Evolutionary conservation across 2,113 vertebrate species (phyloP).

Genomic region (Indicator maculatus): DNA sequence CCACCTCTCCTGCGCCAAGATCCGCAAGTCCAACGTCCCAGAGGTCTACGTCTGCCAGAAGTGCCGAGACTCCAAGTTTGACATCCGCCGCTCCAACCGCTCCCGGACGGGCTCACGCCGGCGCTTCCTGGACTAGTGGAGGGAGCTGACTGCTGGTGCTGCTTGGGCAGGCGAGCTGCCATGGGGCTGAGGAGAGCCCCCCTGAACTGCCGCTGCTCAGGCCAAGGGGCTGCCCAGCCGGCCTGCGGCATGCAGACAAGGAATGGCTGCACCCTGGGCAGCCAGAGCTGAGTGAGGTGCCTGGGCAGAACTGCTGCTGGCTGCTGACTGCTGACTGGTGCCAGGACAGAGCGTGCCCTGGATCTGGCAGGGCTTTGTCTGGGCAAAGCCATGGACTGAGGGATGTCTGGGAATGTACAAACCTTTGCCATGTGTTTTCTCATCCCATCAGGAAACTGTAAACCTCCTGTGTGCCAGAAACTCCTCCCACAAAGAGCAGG

Average conservation of each 20-base stretch:
- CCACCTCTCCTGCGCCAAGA: conserved; percentile 97
- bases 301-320: conserved; percentile 41
- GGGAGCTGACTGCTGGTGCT: neutral
- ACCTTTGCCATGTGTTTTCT: conserved; percentile 30
- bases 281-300: neutral
- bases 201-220: conserved; percentile 73
- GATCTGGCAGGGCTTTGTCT: neutral
- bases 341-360: neutral
- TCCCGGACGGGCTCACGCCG: conserved; percentile 90
- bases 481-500: neutral
- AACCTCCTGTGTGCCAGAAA: conserved; percentile 15
- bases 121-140: conserved; percentile 87
- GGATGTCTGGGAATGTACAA: conserved; percentile 14
- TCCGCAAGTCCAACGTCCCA: conserved; percentile 96
- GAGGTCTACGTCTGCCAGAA: conserved; percentile 96
- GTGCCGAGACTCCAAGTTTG: conserved; percentile 91
- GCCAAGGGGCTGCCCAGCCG: conserved; percentile 31
- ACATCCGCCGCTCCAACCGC: conserved; percentile 93
- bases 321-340: neutral
- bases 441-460: conserved; percentile 29
- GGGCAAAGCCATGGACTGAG: neutral
- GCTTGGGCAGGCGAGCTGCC: neutral
- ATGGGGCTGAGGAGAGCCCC: conserved; percentile 12
- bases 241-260: neutral
- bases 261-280: neutral